Evolutionary conservation across 2,888 invertebrate species (phyloP).

Genomic region (Mythimna pallens): DNA sequence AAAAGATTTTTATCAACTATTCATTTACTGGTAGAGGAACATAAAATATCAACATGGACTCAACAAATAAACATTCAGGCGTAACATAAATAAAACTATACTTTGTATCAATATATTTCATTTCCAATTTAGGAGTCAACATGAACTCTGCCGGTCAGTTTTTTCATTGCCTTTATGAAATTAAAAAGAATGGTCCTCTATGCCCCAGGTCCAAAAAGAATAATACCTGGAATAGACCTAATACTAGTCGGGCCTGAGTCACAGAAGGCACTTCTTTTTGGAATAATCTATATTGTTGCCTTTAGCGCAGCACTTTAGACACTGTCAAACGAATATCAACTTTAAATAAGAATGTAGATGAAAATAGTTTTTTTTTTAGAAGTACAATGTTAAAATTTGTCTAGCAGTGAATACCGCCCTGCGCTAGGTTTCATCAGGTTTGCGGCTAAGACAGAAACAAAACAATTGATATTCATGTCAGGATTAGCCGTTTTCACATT

Average conservation of each 20-base stretch:
- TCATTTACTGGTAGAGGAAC: constrained; percentile 18
- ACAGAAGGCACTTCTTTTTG: neutral
- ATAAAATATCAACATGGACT: constrained; percentile 17
- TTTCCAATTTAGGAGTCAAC: neutral
- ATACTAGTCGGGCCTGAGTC: neutral
- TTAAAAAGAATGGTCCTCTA: neutral
- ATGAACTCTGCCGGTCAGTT: neutral
- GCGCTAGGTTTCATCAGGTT: neutral
- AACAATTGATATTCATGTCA: neutral
- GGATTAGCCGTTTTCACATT: neutral
- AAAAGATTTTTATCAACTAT: neutral
- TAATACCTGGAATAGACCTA: neutral
- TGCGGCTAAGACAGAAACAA: neutral
- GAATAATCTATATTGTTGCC: neutral
- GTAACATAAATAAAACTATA: constrained; percentile 16
- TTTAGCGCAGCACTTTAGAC: neutral
- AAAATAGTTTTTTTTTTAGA: neutral
- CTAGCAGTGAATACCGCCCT: neutral
- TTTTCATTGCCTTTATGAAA: neutral
- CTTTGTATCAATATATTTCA: constrained; percentile 12
- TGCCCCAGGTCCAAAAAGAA: neutral
- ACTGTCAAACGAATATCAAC: neutral
- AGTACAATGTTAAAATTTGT: neutral
- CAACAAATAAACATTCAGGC: constrained; percentile 27
- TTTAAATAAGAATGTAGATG: neutral